Conservation (phyloP, 2,113 vertebrate species). For the Alexandromys fortis region DNA sequence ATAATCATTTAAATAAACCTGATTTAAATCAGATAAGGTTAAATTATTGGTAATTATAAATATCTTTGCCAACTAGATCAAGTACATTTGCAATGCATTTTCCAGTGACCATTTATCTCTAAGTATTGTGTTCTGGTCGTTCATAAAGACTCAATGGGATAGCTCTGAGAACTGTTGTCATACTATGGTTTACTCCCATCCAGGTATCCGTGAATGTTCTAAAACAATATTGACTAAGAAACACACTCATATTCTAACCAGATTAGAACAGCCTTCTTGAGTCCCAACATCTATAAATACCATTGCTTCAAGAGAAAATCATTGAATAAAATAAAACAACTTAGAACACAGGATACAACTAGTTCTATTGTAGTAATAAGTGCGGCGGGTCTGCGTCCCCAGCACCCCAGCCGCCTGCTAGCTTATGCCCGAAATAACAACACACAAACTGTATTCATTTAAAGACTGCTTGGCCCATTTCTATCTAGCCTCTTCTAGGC, state of each 20-base stretch:
- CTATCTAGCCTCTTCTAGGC: too few species aligned
- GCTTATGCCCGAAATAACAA: too few species aligned
- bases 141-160: background rate
- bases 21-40: background rate
- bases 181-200: too few species aligned
- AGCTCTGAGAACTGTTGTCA: background rate
- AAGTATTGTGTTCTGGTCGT: background rate
- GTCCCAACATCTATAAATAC: background rate
- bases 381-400: too few species aligned
- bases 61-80: background rate
- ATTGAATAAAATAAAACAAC: background rate
- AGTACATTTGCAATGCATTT: background rate
- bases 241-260: background rate
- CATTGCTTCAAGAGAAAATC: background rate
- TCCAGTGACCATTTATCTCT: background rate
- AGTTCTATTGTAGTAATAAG: too few species aligned
- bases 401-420: too few species aligned
- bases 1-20: background rate
- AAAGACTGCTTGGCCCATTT: too few species aligned
- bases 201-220: background rate
- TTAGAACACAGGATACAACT: background rate
- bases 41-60: background rate
- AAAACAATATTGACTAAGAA: background rate
- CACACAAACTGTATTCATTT: too few species aligned
- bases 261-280: background rate